Conservation (phyloP, 2,888 invertebrate species). For the Metacarcinus magister region DNA sequence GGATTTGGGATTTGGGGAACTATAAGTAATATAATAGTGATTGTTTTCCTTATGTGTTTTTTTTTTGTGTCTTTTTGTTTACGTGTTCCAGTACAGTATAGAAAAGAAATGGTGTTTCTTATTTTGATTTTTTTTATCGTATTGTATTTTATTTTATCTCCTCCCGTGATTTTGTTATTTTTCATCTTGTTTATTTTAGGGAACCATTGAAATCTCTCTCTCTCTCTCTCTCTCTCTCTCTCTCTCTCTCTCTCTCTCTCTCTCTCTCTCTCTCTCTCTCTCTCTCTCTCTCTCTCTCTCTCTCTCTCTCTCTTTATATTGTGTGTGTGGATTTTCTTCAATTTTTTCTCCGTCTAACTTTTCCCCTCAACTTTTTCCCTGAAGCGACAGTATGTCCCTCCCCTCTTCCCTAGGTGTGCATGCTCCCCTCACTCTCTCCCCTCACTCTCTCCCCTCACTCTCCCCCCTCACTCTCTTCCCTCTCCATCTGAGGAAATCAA, state of each 20-base stretch:
- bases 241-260: slow-evolving; percentile 61
- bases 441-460: too few relatives aligned
- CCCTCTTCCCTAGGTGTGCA: background rate
- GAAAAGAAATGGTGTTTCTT: background rate
- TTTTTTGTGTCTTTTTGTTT: too few relatives aligned
- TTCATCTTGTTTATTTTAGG: background rate
- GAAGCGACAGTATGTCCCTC: background rate
- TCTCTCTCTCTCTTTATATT: too few relatives aligned
- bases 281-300: too few relatives aligned
- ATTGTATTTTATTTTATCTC: background rate
- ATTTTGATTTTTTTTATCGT: background rate
- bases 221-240: background rate
- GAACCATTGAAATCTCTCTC: background rate
- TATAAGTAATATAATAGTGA: too few relatives aligned
- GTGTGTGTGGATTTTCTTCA: too few relatives aligned
- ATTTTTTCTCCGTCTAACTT: too few relatives aligned
- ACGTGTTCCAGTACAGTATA: too few relatives aligned
- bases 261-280: slow-evolving; percentile 39
- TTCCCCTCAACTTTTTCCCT: background rate
- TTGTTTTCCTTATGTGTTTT: too few relatives aligned
- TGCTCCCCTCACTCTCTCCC: too few relatives aligned
- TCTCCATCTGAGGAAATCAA: slow-evolving; percentile 13
- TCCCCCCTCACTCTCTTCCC: too few relatives aligned
- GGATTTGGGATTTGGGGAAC: too few relatives aligned
- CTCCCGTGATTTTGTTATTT: background rate